Evolutionary conservation across 2,888 invertebrate species (phyloP), one percentile per base, ranked within the genome.

Genomic region (Andrena marginata): DNA sequence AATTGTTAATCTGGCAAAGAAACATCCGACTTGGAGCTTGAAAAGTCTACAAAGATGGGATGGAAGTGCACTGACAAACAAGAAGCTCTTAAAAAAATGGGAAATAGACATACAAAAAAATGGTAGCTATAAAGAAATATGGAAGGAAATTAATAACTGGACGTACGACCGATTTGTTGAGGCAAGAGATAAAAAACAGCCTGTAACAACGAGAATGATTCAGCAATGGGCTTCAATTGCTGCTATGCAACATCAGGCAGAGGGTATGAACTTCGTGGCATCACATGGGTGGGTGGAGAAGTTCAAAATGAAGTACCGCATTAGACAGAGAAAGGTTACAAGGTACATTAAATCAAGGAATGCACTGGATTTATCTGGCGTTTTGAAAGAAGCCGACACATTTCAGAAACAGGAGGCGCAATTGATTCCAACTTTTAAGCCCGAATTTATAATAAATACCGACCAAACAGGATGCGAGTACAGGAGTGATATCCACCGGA

Each of bases 201-300:
- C 31, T 33, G 68, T 68, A 20, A 54, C 33, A 5, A 68, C 54
- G 7, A 5, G 68, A 56, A 68, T 54, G 23, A 13, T 68, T 33
- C 68, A 68, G 54, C 6, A 68, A 20, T 54, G 54, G 68, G 68
- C 35, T 31, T 6, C 54, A 23, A 33, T 23, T 33, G 54, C 23
- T 33, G 54, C 54, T 54, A 33, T 20, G 20, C 54, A 68, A 6
- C 51, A 51, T 2, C n/a, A 16, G 5, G 16, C 20, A 2, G 13
- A 7, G 0, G 16, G 23, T 1, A 16, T 68, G 7, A 54, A 56
- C 13, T 68, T 56, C 16, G 23, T 33, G 33, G 54, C 23, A 1
- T 33, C 23, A 0, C 23, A 23, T 10, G 7, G 23, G 23, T 54
- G 54, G 68, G 23, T 33, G 3, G 23, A 16, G 0, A 4, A 2